A percentile compares a stretch with the other conserved stretches of the same genome.
phyloP scores from a whole-genome alignment of 2,888 invertebrate genomes.

The Ceratothoa steindachneri region DNA sequence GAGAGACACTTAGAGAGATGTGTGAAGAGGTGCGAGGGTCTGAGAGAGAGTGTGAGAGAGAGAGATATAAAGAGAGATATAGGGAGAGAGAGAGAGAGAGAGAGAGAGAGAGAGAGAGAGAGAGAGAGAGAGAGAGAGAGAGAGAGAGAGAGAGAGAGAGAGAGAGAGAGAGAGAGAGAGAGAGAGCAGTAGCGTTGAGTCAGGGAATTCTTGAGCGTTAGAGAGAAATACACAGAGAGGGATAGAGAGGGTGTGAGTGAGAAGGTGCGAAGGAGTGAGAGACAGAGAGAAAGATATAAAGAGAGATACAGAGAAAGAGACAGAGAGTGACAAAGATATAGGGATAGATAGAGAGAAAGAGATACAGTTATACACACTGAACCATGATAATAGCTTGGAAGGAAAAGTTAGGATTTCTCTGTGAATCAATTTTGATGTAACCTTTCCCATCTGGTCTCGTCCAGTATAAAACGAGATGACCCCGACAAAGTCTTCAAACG shows the following conservation, averaged over 20 bases:
- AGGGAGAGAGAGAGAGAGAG: background rate
- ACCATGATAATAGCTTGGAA: too few species aligned
- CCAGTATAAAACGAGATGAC: too few species aligned
- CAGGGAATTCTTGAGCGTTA: background rate
- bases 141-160: background rate
- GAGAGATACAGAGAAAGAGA: conserved; percentile 12
- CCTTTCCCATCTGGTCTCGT: too few species aligned
- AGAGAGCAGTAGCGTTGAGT: background rate
- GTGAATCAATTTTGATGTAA: too few species aligned
- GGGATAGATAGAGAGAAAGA: too few species aligned
- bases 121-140: background rate
- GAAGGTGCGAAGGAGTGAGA: background rate
- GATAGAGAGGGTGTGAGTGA: background rate
- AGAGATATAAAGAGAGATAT: too few species aligned
- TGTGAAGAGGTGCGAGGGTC: too few species aligned
- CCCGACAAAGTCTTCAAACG: too few species aligned
- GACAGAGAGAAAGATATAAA: conserved; percentile 5
- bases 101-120: background rate
- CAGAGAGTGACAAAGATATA: conserved; percentile 1
- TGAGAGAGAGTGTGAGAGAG: too few species aligned
- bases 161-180: background rate
- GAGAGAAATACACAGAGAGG: background rate
- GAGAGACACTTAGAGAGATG: too few species aligned
- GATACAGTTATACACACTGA: too few species aligned
- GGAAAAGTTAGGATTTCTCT: too few species aligned